Percentiles rank a stretch among this genome's conserved stretches.
Conservation (phyloP, 2,888 invertebrate genomes). For the Agrotis exclamationis region DNA sequence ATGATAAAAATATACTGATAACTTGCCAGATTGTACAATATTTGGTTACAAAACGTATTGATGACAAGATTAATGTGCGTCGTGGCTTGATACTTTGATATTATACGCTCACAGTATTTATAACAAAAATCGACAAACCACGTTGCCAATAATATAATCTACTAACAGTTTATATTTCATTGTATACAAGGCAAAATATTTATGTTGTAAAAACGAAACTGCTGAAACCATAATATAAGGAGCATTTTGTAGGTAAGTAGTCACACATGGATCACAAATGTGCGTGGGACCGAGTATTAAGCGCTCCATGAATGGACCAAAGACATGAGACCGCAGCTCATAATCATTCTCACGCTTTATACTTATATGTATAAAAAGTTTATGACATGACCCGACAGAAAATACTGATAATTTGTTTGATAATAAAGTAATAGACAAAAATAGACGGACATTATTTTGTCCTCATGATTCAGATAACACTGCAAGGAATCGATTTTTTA, state of each 20-base stretch:
- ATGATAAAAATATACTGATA: constrained; percentile 29
- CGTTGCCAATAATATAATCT: not conserved
- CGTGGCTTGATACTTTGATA: not conserved
- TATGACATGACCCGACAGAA: constrained; percentile 64
- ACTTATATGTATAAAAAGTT: constrained; percentile 77
- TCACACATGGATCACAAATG: constrained; percentile 85
- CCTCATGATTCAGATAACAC: constrained; percentile 6
- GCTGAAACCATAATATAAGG: constrained; percentile 40
- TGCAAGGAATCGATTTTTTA: constrained; percentile 3
- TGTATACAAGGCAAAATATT: constrained; percentile 15
- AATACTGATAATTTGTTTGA: constrained; percentile 62
- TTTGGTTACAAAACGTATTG: constrained; percentile 24
- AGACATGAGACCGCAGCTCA: constrained; percentile 79
- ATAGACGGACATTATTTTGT: constrained; percentile 2
- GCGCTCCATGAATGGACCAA: constrained; percentile 82
- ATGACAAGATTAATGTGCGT: not conserved
- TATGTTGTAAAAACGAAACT: constrained; percentile 29
- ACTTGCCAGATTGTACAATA: constrained; percentile 11
- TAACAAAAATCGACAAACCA: constrained; percentile 1
- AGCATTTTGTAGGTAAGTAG: constrained; percentile 61
- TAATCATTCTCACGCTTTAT: constrained; percentile 85
- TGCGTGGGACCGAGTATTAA: constrained; percentile 80
- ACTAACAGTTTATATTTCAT: not conserved
- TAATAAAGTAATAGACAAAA: constrained; percentile 48
- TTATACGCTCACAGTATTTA: constrained; percentile 15